phyloP scores from a whole-genome alignment of 2,113 vertebrate species.

The Proteles cristata region DNA sequence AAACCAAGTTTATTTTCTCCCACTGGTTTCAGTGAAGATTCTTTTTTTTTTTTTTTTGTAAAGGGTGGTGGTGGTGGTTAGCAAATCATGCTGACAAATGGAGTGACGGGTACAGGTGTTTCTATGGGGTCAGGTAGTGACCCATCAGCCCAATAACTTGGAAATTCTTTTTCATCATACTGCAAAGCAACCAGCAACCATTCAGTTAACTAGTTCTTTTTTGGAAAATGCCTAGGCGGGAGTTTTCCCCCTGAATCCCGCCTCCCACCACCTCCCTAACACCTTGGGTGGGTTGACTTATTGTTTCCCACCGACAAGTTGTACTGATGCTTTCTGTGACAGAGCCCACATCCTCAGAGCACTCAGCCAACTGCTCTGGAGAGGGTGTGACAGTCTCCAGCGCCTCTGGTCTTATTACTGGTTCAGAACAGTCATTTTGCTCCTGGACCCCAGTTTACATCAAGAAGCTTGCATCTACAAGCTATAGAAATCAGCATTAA shows the following conservation, averaged over 20 bases:
- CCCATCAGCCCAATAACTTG: background rate
- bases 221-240: background rate
- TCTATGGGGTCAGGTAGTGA: background rate
- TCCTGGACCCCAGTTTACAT: background rate
- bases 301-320: background rate
- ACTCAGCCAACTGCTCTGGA: background rate
- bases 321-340: background rate
- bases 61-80: background rate
- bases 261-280: accelerated
- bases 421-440: background rate
- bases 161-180: background rate
- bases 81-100: background rate
- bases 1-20: background rate
- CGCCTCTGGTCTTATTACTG: background rate
- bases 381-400: background rate
- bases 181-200: background rate
- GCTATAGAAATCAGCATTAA: background rate
- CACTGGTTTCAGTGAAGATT: background rate
- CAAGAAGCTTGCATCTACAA: background rate
- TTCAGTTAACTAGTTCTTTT: background rate
- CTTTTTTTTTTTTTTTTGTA: background rate
- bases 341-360: background rate
- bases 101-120: background rate
- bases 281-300: background rate
- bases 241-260: background rate